Percentiles rank a stretch among this genome's conserved stretches.
These are phyloP conservation scores for Peromyscus attwateri DNA, from an alignment of 2,797 vertebrate genomes.

Conservation along the genomic window DNA sequence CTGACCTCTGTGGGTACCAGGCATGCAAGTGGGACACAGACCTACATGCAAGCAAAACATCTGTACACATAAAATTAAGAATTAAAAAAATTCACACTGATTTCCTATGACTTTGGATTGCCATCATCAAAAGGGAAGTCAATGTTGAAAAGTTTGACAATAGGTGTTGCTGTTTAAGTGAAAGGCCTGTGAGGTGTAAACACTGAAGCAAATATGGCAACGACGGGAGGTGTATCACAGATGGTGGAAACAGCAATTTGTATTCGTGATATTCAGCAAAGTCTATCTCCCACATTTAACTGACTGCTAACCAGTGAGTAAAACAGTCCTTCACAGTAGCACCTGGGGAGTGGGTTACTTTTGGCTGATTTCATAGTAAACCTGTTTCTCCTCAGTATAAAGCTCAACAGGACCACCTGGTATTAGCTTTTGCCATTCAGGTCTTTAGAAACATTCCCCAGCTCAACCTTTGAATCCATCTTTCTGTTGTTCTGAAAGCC, in stretches of 20 bases:
- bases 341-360: neutral
- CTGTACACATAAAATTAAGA: neutral
- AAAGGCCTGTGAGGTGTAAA: neutral
- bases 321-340: neutral
- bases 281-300: neutral
- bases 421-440: neutral
- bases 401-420: neutral
- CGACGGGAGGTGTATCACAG: neutral
- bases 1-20: neutral
- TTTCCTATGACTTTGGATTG: neutral
- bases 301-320: neutral
- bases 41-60: neutral
- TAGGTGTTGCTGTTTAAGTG: neutral
- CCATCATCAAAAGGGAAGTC: conserved; percentile 45
- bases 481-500: neutral
- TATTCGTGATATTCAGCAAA: neutral
- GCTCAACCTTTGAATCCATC: neutral
- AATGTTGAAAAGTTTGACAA: neutral
- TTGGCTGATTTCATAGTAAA: neutral
- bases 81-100: neutral
- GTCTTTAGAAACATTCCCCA: neutral
- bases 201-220: neutral
- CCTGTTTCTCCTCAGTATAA: neutral
- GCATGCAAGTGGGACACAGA: neutral
- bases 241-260: neutral